Evolutionary conservation across 2,797 vertebrate species (phyloP).

Genomic region (Scomberomorus guttatus): DNA sequence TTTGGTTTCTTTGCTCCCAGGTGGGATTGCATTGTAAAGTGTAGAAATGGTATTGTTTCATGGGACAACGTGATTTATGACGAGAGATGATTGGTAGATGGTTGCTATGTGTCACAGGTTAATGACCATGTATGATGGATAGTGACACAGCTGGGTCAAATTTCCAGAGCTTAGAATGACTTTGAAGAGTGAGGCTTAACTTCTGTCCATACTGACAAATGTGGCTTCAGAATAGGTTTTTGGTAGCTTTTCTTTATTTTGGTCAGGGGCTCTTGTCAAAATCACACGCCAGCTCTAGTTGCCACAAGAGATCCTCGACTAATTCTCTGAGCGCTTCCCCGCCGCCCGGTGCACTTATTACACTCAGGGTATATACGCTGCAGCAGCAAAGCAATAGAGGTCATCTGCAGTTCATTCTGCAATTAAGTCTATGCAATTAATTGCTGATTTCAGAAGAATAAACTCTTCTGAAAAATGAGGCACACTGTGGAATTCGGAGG

Average conservation of each 20-base stretch:
- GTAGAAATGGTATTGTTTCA: conserved; percentile 48
- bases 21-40: conserved; percentile 38
- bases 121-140: conserved; percentile 71
- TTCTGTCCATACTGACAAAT: conserved; percentile 1
- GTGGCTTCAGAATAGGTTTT: conserved; percentile 19
- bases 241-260: conserved; percentile 19
- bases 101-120: conserved; percentile 64
- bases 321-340: conserved; percentile 48
- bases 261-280: conserved; percentile 44
- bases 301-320: conserved; percentile 35
- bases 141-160: conserved; percentile 56
- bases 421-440: conserved; percentile 78
- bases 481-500: conserved; percentile 63
- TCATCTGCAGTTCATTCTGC: conserved; percentile 73
- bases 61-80: conserved; percentile 65
- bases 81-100: conserved; percentile 51
- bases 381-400: conserved; percentile 56
- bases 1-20: conserved; percentile 39
- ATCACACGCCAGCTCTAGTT: conserved; percentile 42
- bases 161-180: conserved; percentile 43
- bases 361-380: conserved; percentile 31
- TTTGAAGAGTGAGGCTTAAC: conserved; percentile 40
- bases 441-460: conserved; percentile 74
- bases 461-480: conserved; percentile 66
- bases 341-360: conserved; percentile 53